phyloP scores from a whole-genome alignment of 1,140 invertebrate genomes.

The Hirudo medicinalis region DNA sequence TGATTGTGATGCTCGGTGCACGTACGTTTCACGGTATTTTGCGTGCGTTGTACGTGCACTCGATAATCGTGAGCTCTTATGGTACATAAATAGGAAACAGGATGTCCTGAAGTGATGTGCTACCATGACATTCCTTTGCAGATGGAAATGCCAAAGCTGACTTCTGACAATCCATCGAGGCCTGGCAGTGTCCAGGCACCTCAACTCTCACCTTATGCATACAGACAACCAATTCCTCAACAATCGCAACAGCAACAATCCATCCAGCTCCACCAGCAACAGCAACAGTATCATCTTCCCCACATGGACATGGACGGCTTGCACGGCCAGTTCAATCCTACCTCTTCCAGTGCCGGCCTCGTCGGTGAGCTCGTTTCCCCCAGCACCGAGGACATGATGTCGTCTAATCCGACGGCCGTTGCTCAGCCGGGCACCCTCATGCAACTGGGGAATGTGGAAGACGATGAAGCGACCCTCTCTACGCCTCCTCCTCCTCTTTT shows the following conservation, averaged over 20 bases:
- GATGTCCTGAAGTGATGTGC: too few species aligned
- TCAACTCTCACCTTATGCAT: neutral
- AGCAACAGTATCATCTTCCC: conserved; percentile 32
- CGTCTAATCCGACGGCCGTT: conserved; percentile 18
- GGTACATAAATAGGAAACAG: too few species aligned
- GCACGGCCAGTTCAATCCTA: conserved; percentile 29
- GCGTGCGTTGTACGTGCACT: neutral
- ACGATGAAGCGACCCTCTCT: neutral
- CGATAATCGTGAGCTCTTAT: too few species aligned
- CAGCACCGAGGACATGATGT: conserved; percentile 24
- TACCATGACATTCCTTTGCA: neutral
- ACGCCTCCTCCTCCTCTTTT: conserved; percentile 15
- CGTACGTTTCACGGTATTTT: too few species aligned
- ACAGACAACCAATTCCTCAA: neutral
- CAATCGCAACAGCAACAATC: neutral
- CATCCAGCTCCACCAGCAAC: conserved; percentile 26
- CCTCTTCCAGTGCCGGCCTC: conserved; percentile 10
- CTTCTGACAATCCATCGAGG: neutral
- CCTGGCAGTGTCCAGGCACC: neutral
- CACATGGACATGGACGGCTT: conserved; percentile 30
- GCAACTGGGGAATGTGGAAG: conserved; percentile 15
- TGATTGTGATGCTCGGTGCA: too few species aligned
- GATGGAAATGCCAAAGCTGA: neutral
- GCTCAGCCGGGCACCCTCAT: conserved; percentile 26
- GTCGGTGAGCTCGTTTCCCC: conserved; percentile 24